A percentile compares a stretch with the other conserved stretches of the same genome.
These are phyloP conservation scores for Siniperca obscura DNA, from an alignment of 2,797 vertebrate genomes.

Conservation along the genomic window DNA sequence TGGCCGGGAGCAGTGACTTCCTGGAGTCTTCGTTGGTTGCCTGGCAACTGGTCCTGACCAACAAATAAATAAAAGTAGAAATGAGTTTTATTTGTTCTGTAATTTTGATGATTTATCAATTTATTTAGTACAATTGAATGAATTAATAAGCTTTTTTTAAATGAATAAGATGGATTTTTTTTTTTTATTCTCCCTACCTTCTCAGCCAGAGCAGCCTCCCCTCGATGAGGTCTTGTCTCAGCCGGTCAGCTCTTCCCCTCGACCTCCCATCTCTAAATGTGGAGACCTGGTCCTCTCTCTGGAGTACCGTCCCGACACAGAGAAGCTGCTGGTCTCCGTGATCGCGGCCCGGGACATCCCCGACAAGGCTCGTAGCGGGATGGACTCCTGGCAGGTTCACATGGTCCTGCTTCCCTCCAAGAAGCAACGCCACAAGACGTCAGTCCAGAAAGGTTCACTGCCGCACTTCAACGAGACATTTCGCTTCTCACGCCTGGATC, in stretches of 20 bases:
- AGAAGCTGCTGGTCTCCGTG: slow-evolving; percentile 89
- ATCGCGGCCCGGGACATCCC: slow-evolving; percentile 90
- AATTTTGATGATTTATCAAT: neutral
- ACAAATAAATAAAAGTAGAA: neutral
- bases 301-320: slow-evolving; percentile 85
- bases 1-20: neutral
- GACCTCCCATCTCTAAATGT: slow-evolving; percentile 89
- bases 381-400: slow-evolving; percentile 94
- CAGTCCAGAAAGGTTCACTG: slow-evolving; percentile 87
- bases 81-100: neutral
- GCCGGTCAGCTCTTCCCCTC: slow-evolving; percentile 58
- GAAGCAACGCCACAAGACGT: slow-evolving; percentile 92
- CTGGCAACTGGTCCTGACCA: neutral
- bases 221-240: slow-evolving; percentile 55
- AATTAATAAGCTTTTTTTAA: neutral
- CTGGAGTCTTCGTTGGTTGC: neutral
- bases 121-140: neutral
- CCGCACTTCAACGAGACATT: slow-evolving; percentile 92
- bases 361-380: slow-evolving; percentile 93
- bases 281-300: slow-evolving; percentile 90
- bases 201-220: slow-evolving; percentile 81
- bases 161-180: neutral
- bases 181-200: neutral
- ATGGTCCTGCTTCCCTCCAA: slow-evolving; percentile 92
- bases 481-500: slow-evolving; percentile 89